Evolutionary conservation across 1,140 invertebrate species (phyloP).

Genomic region (Sycophila sp.): DNA sequence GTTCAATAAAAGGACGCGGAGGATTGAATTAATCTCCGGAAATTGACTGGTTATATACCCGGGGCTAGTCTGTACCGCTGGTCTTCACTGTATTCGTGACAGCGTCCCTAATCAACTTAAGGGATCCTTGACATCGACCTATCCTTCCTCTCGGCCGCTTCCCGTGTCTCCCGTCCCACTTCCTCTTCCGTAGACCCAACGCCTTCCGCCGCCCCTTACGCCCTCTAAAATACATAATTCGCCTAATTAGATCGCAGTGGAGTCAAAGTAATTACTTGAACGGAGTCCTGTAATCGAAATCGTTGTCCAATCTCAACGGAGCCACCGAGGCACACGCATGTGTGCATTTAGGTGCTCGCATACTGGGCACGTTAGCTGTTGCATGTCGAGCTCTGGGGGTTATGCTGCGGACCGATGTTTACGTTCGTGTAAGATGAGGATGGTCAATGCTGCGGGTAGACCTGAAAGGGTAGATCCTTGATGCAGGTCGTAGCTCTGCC

Average conservation of each 20-base stretch:
- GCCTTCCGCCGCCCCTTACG: no score
- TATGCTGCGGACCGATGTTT: neutral
- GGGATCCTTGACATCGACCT: neutral
- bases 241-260: constrained; percentile 8
- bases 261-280: constrained; percentile 16
- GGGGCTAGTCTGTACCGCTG: neutral
- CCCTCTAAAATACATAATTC: constrained; percentile 26
- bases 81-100: neutral
- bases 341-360: neutral
- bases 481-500: neutral
- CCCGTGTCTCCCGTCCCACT: neutral
- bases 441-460: neutral
- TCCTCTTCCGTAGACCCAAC: no score
- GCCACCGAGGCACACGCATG: neutral
- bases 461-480: neutral
- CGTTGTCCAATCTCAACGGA: constrained; percentile 1
- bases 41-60: neutral
- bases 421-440: neutral
- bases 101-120: constrained; percentile 15
- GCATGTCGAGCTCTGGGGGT: neutral
- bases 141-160: neutral
- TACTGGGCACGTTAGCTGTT: neutral
- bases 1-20: no score
- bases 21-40: no score
- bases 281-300: constrained; percentile 10